phyloP scores from a whole-genome alignment of 2,888 invertebrate species.

The Aspidiotus rigidus region DNA sequence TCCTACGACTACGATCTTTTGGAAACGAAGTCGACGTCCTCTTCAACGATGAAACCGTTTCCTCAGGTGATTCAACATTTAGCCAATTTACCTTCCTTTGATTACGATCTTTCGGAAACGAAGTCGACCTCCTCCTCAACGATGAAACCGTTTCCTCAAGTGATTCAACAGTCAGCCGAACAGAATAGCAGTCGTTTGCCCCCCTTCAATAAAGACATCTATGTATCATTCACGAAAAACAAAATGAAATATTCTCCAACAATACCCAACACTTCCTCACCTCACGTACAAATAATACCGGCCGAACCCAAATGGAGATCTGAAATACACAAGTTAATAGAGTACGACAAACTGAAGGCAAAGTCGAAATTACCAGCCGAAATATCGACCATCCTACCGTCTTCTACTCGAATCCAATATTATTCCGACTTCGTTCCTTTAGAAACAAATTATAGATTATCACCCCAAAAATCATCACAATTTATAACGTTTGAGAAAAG shows the following conservation, averaged over 20 bases:
- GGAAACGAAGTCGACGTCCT: no score
- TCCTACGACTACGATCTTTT: no score
- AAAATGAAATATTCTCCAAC: neutral
- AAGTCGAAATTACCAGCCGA: no score
- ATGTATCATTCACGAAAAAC: neutral
- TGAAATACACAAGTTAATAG: neutral
- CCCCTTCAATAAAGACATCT: neutral
- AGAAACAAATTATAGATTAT: no score
- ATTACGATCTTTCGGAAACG: neutral
- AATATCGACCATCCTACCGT: neutral
- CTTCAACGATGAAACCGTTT: no score
- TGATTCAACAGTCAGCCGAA: neutral
- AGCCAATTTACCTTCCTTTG: neutral
- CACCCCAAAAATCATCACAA: neutral
- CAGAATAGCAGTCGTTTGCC: neutral
- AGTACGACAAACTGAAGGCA: no score
- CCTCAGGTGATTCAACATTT: neutral
- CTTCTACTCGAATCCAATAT: neutral
- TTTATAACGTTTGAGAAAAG: no score
- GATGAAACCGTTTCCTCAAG: no score
- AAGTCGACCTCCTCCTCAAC: neutral
- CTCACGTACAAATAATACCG: neutral
- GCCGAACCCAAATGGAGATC: neutral
- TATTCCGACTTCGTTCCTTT: neutral
- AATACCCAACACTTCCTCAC: neutral